Conservation (phyloP, 2,888 invertebrate genomes). For the Cephonodes hylas region DNA sequence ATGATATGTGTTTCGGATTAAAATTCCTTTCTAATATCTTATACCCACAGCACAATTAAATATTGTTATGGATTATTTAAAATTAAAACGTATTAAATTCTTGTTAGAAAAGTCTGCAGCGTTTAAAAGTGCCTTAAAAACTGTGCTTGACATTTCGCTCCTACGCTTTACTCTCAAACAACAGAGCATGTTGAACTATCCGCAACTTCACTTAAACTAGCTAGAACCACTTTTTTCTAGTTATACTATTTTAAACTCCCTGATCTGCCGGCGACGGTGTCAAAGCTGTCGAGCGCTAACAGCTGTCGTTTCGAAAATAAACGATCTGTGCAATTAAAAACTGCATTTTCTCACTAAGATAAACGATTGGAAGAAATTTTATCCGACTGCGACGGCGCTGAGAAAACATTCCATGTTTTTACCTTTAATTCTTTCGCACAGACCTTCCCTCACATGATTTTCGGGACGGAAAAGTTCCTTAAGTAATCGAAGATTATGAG, state of each 20-base stretch:
- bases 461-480: background rate
- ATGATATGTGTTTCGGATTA: no score
- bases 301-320: background rate
- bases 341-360: background rate
- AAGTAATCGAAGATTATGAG: background rate
- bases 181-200: background rate
- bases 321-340: background rate
- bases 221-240: background rate
- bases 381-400: background rate
- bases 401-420: background rate
- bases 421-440: background rate
- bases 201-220: background rate
- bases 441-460: background rate
- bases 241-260: background rate
- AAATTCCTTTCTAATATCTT: no score
- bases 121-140: no score
- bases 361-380: background rate
- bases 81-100: no score
- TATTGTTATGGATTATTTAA: no score
- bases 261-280: background rate
- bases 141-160: background rate
- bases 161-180: background rate
- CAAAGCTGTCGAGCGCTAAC: background rate
- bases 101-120: no score
- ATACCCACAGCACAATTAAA: no score